Evolutionary conservation across 2,888 invertebrate genomes (phyloP).

Genomic region (Morpho deidamia): DNA sequence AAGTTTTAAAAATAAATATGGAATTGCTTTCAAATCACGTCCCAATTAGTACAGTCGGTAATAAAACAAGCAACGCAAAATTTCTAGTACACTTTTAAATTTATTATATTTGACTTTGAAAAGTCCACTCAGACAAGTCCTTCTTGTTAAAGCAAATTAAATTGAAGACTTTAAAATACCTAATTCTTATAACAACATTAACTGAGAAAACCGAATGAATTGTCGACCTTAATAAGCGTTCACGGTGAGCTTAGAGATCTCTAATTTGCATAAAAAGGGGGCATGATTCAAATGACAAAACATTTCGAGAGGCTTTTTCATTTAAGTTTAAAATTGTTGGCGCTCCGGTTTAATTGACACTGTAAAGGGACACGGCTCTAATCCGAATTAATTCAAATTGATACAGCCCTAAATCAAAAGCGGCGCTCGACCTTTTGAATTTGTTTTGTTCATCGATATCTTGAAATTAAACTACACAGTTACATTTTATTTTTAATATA

Average conservation of each 20-base stretch:
- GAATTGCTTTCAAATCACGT: no score
- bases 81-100: background rate
- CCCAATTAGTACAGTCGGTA: no score
- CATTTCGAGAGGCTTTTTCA: slow-evolving; percentile 63
- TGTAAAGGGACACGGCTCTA: slow-evolving; percentile 39
- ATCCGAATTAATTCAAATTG: slow-evolving; percentile 62
- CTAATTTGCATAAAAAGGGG: slow-evolving; percentile 71
- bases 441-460: slow-evolving; percentile 16
- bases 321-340: slow-evolving; percentile 71
- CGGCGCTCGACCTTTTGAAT: slow-evolving; percentile 21
- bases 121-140: slow-evolving; percentile 8
- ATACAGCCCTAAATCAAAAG: slow-evolving; percentile 41
- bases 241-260: slow-evolving; percentile 53
- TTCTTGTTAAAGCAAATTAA: slow-evolving; percentile 54
- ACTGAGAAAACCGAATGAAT: slow-evolving; percentile 52
- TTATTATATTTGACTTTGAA: background rate
- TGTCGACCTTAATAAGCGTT: slow-evolving; percentile 50
- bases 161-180: slow-evolving; percentile 52
- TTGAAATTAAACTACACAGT: background rate
- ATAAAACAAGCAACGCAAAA: background rate
- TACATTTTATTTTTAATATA: background rate
- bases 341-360: slow-evolving; percentile 59
- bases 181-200: slow-evolving; percentile 68
- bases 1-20: no score
- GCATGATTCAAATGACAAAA: slow-evolving; percentile 65